These are phyloP conservation scores for Pheosia tremula DNA, from an alignment of 2,888 invertebrate genomes.

Conservation along the genomic window DNA sequence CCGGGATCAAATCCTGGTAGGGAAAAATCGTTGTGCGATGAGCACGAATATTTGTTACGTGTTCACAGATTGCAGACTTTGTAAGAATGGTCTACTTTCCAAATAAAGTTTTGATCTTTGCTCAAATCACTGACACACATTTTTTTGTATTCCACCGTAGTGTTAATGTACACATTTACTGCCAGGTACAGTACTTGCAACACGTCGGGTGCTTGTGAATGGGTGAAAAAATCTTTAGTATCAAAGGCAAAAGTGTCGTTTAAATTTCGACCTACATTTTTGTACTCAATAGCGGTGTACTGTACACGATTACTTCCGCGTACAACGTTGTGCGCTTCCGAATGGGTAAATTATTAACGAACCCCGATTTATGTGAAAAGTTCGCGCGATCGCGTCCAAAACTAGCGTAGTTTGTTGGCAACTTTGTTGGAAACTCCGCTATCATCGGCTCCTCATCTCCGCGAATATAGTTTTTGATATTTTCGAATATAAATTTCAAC, in stretches of 20 bases:
- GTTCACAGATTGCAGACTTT: too few relatives aligned
- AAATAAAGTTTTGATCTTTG: too few relatives aligned
- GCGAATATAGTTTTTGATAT: slow-evolving; percentile 48
- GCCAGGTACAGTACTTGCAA: too few relatives aligned
- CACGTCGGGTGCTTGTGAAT: too few relatives aligned
- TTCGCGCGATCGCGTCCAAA: slow-evolving; percentile 57
- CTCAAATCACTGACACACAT: neutral
- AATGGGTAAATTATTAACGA: slow-evolving; percentile 69
- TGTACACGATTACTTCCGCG: slow-evolving; percentile 16
- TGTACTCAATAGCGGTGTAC: neutral
- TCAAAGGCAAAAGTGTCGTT: too few relatives aligned
- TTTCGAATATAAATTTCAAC: slow-evolving; percentile 42
- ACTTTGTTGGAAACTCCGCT: slow-evolving; percentile 23
- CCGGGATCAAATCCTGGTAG: too few relatives aligned
- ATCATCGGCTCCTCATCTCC: slow-evolving; percentile 50
- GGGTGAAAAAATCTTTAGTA: too few relatives aligned
- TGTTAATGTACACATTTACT: too few relatives aligned
- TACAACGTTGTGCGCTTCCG: slow-evolving; percentile 43
- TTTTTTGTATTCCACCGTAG: neutral
- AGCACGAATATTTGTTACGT: too few relatives aligned
- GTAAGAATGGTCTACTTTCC: too few relatives aligned
- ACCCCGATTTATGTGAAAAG: slow-evolving; percentile 70
- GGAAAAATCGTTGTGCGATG: too few relatives aligned
- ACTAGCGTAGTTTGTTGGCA: slow-evolving; percentile 56
- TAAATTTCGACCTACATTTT: neutral